Conservation (phyloP, 2,113 vertebrate species). For the Pseudorhombus dupliciocellatus region DNA sequence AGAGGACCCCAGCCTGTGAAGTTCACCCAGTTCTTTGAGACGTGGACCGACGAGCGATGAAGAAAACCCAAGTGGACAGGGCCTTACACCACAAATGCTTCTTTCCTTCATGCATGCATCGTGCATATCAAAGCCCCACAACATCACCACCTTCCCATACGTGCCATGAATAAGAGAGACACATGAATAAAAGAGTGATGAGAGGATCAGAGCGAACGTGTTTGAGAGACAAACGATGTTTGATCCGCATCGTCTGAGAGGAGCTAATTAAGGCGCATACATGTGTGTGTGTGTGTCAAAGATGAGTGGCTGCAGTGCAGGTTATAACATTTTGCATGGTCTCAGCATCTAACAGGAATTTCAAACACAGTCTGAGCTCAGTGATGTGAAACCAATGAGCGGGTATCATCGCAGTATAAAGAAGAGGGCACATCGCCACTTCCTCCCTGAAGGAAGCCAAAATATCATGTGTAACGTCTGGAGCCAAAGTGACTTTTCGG, state of each 20-base stretch:
- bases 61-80: background rate
- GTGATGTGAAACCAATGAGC: background rate
- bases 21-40: background rate
- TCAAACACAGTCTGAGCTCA: background rate
- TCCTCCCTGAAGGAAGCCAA: no score
- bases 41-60: background rate
- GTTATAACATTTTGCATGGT: background rate
- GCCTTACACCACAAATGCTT: background rate
- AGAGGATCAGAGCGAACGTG: conserved; percentile 29
- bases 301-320: conserved; percentile 43
- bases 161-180: background rate
- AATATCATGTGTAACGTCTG: no score
- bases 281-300: conserved; percentile 25
- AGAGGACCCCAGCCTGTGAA: background rate
- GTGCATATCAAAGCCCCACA: conserved; percentile 10
- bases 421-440: no score
- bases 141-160: conserved; percentile 9
- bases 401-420: no score
- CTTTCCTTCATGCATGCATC: conserved; percentile 8
- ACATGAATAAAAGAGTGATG: conserved; percentile 12
- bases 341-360: background rate
- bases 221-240: conserved; percentile 6
- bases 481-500: no score
- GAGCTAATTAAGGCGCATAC: conserved; percentile 48
- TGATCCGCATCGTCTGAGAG: conserved; percentile 48